phyloP scores from a whole-genome alignment of 2,888 invertebrate species.

The Itoplectis maculator region DNA sequence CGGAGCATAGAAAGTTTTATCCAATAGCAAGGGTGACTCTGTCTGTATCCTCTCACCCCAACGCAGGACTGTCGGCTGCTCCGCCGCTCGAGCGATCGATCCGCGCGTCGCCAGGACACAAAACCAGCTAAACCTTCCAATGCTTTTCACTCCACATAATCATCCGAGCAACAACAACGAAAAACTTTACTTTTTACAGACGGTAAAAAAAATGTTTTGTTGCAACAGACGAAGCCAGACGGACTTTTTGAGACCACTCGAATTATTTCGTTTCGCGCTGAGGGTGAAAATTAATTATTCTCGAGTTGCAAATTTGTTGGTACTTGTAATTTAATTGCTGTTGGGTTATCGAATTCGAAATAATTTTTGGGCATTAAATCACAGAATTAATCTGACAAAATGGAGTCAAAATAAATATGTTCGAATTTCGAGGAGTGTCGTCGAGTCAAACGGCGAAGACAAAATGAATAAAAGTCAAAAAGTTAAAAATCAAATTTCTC shows the following conservation, averaged over 20 bases:
- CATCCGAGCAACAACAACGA: slow-evolving; percentile 10
- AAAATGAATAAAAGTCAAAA: not conserved
- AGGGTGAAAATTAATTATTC: too few relatives aligned
- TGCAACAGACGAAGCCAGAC: not conserved
- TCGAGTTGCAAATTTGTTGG: too few relatives aligned
- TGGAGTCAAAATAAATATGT: too few relatives aligned
- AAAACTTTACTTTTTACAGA: slow-evolving; percentile 18
- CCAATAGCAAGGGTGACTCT: slow-evolving; percentile 60
- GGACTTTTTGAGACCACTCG: not conserved
- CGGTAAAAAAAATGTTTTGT: not conserved
- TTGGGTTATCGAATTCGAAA: too few relatives aligned
- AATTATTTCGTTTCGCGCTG: too few relatives aligned
- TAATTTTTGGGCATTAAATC: too few relatives aligned
- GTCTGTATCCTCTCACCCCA: slow-evolving; percentile 54
- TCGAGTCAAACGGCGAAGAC: not conserved
- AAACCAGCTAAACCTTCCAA: slow-evolving; percentile 46
- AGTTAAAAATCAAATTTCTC: not conserved
- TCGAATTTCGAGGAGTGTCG: too few relatives aligned
- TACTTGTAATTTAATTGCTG: too few relatives aligned
- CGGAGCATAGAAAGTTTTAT: slow-evolving; percentile 60
- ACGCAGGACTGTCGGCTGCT: slow-evolving; percentile 60
- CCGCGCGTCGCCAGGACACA: slow-evolving; percentile 70
- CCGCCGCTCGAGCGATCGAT: slow-evolving; percentile 66
- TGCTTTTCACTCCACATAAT: slow-evolving; percentile 40
- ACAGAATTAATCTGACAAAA: too few relatives aligned